Evolutionary conservation across 2,797 vertebrate species (phyloP).

Genomic region (Atherinosoma microstoma): DNA sequence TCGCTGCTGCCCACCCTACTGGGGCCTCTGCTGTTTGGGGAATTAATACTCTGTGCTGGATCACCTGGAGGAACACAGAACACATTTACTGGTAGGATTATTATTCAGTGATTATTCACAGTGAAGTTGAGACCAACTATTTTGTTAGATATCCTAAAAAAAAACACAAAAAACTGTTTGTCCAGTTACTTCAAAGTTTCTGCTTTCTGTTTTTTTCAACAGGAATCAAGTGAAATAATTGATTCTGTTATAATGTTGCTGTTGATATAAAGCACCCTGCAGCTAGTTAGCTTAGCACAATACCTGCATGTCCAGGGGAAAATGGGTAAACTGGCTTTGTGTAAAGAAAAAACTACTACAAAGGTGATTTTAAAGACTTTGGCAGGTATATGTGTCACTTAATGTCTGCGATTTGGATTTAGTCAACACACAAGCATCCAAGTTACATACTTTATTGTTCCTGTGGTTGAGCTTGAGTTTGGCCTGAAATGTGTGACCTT

Average conservation of each 20-base stretch:
- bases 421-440: not conserved
- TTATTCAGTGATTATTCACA: not conserved
- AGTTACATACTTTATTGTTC: not conserved
- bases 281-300: not conserved
- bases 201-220: not conserved
- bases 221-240: not conserved
- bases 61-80: slow-evolving; percentile 59
- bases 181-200: not conserved
- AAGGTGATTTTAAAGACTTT: not conserved
- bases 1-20: slow-evolving; percentile 80
- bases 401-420: not conserved
- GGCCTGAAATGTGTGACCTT: too few relatives aligned
- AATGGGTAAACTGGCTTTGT: not conserved
- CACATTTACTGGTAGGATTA: not conserved
- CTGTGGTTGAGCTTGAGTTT: not conserved
- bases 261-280: not conserved
- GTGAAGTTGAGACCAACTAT: not conserved
- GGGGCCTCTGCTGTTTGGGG: slow-evolving; percentile 60
- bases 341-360: not conserved
- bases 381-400: not conserved
- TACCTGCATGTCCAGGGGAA: not conserved
- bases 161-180: not conserved
- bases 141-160: not conserved
- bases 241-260: not conserved
- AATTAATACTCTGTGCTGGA: slow-evolving; percentile 37